These are phyloP conservation scores for Periophthalmus modestus DNA, from an alignment of 2,113 vertebrate species.

Conservation along the genomic window DNA sequence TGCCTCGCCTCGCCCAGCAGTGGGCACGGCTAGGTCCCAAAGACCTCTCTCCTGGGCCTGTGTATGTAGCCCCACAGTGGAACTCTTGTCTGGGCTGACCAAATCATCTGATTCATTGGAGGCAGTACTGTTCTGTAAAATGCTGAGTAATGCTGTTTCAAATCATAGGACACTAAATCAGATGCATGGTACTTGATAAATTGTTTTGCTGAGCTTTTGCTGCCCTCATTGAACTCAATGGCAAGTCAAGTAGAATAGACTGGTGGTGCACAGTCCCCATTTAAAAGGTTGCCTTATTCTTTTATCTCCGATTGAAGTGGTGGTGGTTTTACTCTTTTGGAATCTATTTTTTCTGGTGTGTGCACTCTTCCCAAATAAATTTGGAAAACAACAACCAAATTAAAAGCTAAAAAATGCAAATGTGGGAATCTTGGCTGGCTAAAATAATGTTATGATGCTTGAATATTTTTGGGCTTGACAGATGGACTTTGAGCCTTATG, in stretches of 20 bases:
- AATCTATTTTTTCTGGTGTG: constrained; percentile 37
- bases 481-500: neutral
- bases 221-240: constrained; percentile 36
- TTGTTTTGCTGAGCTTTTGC: constrained; percentile 39
- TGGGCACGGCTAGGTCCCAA: constrained; percentile 81
- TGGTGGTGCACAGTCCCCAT: neutral
- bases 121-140: constrained; percentile 33
- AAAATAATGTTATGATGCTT: neutral
- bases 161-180: constrained; percentile 6
- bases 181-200: neutral
- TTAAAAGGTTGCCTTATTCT: constrained; percentile 16
- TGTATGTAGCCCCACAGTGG: constrained; percentile 82
- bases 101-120: constrained; percentile 1
- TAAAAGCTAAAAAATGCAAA: constrained; percentile 15
- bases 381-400: constrained; percentile 16
- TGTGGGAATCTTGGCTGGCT: constrained; percentile 10
- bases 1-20: constrained; percentile 74
- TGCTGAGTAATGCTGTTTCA: constrained; percentile 37
- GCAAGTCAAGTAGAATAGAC: constrained; percentile 32
- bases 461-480: constrained; percentile 1
- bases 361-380: constrained; percentile 6
- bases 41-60: constrained; percentile 95
- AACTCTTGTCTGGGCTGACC: constrained; percentile 35
- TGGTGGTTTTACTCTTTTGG: constrained; percentile 32
- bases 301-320: constrained; percentile 29